These are phyloP conservation scores for Dasysyrphus albostriatus DNA, from an alignment of 2,888 invertebrate species.

Conservation along the genomic window DNA sequence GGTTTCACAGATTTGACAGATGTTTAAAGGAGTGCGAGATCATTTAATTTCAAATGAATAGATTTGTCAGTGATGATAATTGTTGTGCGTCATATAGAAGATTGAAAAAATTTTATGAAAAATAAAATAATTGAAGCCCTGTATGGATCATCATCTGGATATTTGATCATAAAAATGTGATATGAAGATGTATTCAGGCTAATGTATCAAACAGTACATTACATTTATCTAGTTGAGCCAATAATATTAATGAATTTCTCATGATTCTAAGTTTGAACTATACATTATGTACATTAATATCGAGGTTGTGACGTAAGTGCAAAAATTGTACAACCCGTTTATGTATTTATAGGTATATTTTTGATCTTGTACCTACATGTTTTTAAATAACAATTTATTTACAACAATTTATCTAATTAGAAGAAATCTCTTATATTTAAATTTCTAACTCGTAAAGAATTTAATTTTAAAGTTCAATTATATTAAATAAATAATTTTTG, in stretches of 20 bases:
- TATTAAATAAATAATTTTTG: no score
- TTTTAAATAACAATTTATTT: no score
- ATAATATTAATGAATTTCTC: neutral
- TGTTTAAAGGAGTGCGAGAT: neutral
- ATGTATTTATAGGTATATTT: no score
- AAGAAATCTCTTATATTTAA: no score
- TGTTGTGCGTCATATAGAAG: neutral
- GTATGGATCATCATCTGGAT: conserved; percentile 5
- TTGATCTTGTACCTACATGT: no score
- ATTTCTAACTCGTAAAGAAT: no score
- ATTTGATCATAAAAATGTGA: neutral
- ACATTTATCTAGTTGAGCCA: neutral
- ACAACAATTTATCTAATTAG: no score
- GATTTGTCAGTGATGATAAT: conserved; percentile 3
- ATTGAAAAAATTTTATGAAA: no score
- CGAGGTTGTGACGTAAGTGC: no score
- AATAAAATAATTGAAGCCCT: neutral
- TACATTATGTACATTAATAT: neutral
- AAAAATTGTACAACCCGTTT: no score
- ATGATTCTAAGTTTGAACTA: neutral
- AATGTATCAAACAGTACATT: neutral
- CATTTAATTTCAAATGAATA: neutral
- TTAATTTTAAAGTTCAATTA: no score
- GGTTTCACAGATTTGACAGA: neutral
- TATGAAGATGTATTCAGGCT: neutral